Evolutionary conservation across 2,113 vertebrate genomes (phyloP), one percentile per base, ranked within the genome.

Genomic region (Proterorhinus semilunaris): DNA sequence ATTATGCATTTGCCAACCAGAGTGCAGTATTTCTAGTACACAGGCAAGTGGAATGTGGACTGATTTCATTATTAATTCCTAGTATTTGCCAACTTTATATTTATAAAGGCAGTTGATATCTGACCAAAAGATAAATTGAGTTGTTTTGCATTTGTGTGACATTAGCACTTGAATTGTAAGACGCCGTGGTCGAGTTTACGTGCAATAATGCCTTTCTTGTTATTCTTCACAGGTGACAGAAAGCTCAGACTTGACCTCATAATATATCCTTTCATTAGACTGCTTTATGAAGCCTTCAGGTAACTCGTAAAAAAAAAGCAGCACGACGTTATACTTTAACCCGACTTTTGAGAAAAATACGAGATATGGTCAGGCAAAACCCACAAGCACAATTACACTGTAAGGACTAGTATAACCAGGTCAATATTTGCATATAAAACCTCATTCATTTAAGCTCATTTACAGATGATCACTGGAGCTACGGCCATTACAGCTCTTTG

Each of bases 401-500:
- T 84, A 81, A 76, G 80, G 86, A 94, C 94, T 93, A 93, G 93
- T 94, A 94, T 95, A 92, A 92, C 91, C 92, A 90, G 92, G 90
- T 91, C 90, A 87, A 88, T 86, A 92, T 92, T 91, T 93, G 92
- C 76, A 91, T 93, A 93, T 85, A 86, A 64, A 75, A 92, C 92
- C 92, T 90, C 91, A 91, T 90, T 92, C 93, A 95, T 93, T 95
- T 94, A 94, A 92, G 91, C 94, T 95, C 93, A 94, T 96, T 96
- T 93, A 92, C 89, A 91, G 91, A 94, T 92, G 87, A 93, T 92
- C 92, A 90, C 90, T 87, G 90, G 85, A 89, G 93, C 94, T 93
- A 93, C 95, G 93, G 93, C 93, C 94, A 93, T 95, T 94, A 95
- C 94, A 36, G 27, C 91, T 95, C 95, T 96, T 94, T 95, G 93